These are phyloP conservation scores for Ptyas mucosa DNA, from an alignment of 2,113 vertebrate genomes.

Conservation along the genomic window DNA sequence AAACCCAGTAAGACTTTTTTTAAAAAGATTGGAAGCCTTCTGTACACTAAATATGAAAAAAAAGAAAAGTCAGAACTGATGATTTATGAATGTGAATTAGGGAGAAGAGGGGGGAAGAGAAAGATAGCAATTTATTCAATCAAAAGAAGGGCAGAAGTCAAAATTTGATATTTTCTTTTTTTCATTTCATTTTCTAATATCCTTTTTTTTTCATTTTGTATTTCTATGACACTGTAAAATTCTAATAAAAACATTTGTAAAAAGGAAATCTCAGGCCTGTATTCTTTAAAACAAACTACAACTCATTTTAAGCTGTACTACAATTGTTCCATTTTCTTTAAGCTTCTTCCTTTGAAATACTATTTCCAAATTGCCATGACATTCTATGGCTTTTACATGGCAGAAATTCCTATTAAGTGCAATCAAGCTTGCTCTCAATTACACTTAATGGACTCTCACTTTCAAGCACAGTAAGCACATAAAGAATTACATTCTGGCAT, in stretches of 20 bases:
- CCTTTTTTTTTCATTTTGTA: background rate
- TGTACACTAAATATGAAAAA: background rate
- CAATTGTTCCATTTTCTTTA: background rate
- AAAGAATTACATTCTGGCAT: background rate
- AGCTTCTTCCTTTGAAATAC: background rate
- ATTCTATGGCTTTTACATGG: background rate
- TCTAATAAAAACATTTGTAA: background rate
- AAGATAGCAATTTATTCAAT: background rate
- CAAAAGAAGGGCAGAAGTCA: background rate
- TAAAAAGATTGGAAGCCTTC: background rate
- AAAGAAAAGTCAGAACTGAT: background rate
- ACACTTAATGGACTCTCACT: background rate
- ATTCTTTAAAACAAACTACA: background rate
- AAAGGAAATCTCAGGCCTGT: background rate
- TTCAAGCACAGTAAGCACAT: background rate
- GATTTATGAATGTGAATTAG: background rate
- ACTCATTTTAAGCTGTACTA: background rate
- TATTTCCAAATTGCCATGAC: background rate
- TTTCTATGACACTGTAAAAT: background rate
- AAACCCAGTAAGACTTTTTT: background rate
- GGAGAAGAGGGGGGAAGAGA: background rate
- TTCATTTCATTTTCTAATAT: background rate
- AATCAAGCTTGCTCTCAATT: background rate
- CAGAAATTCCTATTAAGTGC: background rate
- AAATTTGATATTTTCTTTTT: background rate